Evolutionary conservation across 1,140 invertebrate species (phyloP), one percentile per base, ranked within the genome.

Genomic region (Armadillidium nasatum): DNA sequence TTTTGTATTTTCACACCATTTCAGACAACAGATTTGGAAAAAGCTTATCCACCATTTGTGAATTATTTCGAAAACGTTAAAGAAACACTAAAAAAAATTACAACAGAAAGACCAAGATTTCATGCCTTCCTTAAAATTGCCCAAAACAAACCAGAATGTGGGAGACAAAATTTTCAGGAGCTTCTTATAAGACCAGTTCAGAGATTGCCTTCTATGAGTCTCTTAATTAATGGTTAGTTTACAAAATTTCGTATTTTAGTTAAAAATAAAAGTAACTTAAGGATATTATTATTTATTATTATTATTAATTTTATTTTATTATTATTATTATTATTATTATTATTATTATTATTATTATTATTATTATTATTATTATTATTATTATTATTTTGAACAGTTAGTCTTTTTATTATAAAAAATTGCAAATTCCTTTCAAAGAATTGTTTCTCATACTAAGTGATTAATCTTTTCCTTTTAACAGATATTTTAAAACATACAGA

Each of bases 61-160:
- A 99, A 99, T 85, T 98, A 94, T 85, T 98, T 97, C 85, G 95
- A 98, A 85, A 93, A 94, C 84, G 95, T 94, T 83, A 97, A 97
- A 85, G 93, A 96, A 83, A 94, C 93, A 87, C 89, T 99, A 81
- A 86, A 90, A 78, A 89, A 92, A 83, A 97, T 94, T 87, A 95
- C 97, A 87, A 89, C 89, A 84, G 91, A 90, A 81, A 96, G 97
- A 85, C 94, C 95, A 23, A 88, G 94, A 84, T 99, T 99, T 88
- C 94, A 98, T 86, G 96, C 96, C 81, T 98, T 99, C 86, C 88
- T 99, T n/a, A 98, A 97, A 88, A 94, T 96, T 82, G 92, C 93
- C 82, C 93, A 94, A 84, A 92, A 91, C 66, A 82, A 79, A 70
- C 79, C 77, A 22, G 96, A 99, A 85, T 98, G 96, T 87, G 94